phyloP scores from a whole-genome alignment of 2,113 vertebrate species.

The Carassius auratus region DNA sequence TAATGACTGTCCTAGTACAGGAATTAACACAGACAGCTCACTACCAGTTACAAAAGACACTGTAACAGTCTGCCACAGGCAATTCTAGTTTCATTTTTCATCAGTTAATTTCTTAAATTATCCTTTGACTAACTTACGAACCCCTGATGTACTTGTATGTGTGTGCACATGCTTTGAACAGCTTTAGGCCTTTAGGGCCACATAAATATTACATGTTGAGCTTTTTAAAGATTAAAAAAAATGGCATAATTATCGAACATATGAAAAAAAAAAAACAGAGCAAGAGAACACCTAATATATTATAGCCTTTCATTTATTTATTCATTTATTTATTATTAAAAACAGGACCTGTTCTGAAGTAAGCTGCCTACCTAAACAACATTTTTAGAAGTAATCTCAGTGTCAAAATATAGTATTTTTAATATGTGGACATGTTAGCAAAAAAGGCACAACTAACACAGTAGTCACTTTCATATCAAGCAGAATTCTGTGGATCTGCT shows the following conservation, averaged over 20 bases:
- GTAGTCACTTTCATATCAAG: not conserved
- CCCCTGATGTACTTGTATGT: not conserved
- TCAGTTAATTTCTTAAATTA: no score
- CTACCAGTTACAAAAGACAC: no score
- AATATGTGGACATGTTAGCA: not conserved
- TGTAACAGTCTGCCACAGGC: no score
- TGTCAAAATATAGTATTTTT: not conserved
- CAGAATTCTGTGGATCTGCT: not conserved
- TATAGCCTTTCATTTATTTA: not conserved
- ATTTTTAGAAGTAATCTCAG: not conserved
- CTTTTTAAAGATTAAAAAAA: not conserved
- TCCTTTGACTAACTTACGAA: no score
- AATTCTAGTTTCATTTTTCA: no score
- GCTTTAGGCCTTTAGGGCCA: not conserved
- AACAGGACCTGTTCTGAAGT: not conserved
- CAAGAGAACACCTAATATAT: not conserved
- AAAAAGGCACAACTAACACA: not conserved
- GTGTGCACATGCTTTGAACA: not conserved
- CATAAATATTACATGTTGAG: constrained; percentile 5
- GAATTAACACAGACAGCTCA: no score
- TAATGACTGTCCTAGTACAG: no score
- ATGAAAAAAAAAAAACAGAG: not conserved
- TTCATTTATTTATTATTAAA: not conserved
- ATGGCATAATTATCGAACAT: not conserved
- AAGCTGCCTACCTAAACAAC: not conserved